Conservation (phyloP, 2,113 vertebrate genomes). For the Heterochromis multidens region DNA sequence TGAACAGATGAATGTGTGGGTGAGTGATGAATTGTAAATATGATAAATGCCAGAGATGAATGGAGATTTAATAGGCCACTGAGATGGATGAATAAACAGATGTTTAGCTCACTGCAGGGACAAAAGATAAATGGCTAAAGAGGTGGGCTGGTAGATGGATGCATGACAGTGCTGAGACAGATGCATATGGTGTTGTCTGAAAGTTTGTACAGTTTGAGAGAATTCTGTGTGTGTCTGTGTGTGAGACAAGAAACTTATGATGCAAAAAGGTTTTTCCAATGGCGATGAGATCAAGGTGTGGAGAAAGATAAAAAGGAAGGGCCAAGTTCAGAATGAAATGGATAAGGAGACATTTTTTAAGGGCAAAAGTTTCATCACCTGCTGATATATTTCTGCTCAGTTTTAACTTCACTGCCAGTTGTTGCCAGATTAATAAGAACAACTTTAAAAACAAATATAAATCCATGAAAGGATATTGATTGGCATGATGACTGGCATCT, state of each 20-base stretch:
- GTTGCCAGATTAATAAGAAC: neutral
- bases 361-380: neutral
- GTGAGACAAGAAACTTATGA: neutral
- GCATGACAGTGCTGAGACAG: neutral
- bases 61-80: constrained; percentile 21
- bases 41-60: constrained; percentile 1
- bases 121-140: neutral
- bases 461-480: neutral
- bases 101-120: constrained; percentile 24
- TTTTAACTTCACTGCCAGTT: neutral
- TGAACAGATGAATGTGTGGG: neutral
- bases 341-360: neutral
- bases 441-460: neutral
- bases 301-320: neutral
- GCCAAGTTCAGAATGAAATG: neutral
- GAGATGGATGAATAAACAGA: constrained; percentile 49
- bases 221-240: neutral
- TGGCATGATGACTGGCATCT: too few species aligned
- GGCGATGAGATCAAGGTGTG: neutral
- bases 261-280: neutral
- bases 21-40: constrained; percentile 37
- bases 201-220: neutral
- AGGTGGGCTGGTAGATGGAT: neutral
- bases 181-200: neutral
- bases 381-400: neutral